These are phyloP conservation scores for Acrobasis consociella DNA, from an alignment of 2,888 invertebrate species.

Conservation along the genomic window DNA sequence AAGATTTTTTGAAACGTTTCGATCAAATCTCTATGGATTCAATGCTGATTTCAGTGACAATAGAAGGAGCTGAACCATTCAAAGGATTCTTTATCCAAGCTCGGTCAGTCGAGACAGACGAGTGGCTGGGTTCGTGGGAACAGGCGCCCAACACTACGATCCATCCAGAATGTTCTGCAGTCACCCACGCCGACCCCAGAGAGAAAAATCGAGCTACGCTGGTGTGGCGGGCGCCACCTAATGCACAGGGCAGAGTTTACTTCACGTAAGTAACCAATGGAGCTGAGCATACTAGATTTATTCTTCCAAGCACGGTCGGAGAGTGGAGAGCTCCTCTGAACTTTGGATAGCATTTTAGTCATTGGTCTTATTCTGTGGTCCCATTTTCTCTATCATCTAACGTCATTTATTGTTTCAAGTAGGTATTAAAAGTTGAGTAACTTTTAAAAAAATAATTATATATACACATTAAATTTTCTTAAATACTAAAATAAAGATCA, in stretches of 20 bases:
- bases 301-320: no score
- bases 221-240: constrained; percentile 88
- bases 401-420: no score
- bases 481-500: no score
- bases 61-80: constrained; percentile 84
- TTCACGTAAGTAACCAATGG: constrained; percentile 87
- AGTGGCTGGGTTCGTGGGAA: constrained; percentile 90
- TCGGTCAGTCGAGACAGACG: constrained; percentile 86
- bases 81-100: constrained; percentile 94
- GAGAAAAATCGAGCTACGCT: constrained; percentile 88
- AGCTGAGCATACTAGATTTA: no score
- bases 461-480: no score
- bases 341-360: no score
- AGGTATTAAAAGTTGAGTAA: no score
- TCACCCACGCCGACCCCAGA: constrained; percentile 90
- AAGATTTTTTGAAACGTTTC: neutral
- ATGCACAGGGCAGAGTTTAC: constrained; percentile 87
- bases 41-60: constrained; percentile 71
- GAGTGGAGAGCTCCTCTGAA: no score
- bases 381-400: no score
- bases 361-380: no score
- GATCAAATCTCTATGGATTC: no score
- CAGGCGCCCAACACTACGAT: constrained; percentile 88
- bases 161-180: constrained; percentile 90
- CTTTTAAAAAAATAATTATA: no score